phyloP scores from a whole-genome alignment of 2,888 invertebrate genomes.

The Brenthis ino region DNA sequence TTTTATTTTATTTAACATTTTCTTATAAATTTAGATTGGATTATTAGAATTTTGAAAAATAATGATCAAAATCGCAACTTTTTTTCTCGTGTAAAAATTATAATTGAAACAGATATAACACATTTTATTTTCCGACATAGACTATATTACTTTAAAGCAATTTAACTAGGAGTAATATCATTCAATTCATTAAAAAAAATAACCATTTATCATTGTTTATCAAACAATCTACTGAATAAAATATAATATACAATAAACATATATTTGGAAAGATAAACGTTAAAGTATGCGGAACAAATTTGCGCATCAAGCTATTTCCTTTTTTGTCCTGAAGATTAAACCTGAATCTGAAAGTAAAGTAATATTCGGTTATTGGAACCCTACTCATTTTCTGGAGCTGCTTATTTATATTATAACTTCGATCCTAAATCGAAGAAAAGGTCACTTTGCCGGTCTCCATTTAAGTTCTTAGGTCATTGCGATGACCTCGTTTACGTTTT shows the following conservation, averaged over 20 bases:
- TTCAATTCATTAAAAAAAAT: no score
- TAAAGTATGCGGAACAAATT: background rate
- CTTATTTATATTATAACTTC: constrained; percentile 35
- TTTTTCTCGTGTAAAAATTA: no score
- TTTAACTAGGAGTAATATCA: no score
- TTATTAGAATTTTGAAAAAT: no score
- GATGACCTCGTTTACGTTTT: constrained; percentile 45
- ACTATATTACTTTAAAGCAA: no score
- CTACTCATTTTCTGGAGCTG: constrained; percentile 23
- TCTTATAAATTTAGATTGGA: no score
- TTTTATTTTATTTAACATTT: no score
- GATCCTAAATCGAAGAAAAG: constrained; percentile 36
- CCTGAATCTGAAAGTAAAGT: constrained; percentile 15
- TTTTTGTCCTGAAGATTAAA: constrained; percentile 12
- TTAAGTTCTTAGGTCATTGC: constrained; percentile 43
- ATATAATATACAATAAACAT: background rate
- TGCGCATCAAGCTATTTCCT: constrained; percentile 16
- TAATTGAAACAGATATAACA: no score
- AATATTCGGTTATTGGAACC: constrained; percentile 29
- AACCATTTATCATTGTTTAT: no score
- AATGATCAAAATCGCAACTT: no score
- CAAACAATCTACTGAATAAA: no score
- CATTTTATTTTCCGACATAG: no score
- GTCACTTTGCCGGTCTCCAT: constrained; percentile 42
- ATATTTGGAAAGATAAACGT: background rate